Evolutionary conservation across 2,888 invertebrate genomes (phyloP).

Genomic region (Lepeophtheirus nordmannii): DNA sequence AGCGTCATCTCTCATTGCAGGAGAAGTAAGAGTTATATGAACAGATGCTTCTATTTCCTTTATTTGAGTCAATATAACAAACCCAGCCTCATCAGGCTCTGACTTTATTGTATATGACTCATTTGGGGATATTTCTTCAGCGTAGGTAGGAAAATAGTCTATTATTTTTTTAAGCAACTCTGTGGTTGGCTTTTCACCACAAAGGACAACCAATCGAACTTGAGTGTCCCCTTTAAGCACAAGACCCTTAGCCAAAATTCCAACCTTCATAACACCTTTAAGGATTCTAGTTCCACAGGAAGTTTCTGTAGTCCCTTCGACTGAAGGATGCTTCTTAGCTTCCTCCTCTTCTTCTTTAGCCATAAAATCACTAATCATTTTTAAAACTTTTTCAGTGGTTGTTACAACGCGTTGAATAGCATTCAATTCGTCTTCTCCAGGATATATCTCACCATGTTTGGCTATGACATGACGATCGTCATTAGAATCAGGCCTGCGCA

Average conservation of each 20-base stretch:
- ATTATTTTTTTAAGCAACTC: slow-evolving; percentile 50
- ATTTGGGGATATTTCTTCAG: slow-evolving; percentile 58
- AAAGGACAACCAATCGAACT: slow-evolving; percentile 83
- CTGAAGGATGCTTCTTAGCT: slow-evolving; percentile 25
- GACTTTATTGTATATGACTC: slow-evolving; percentile 33
- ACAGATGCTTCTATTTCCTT: slow-evolving; percentile 47
- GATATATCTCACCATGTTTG: slow-evolving; percentile 84
- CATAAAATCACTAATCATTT: slow-evolving; percentile 77
- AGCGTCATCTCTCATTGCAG: slow-evolving; percentile 45
- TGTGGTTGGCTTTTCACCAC: slow-evolving; percentile 51
- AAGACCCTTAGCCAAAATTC: slow-evolving; percentile 73
- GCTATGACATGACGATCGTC: slow-evolving; percentile 90
- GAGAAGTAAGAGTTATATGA: slow-evolving; percentile 77
- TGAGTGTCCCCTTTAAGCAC: slow-evolving; percentile 72
- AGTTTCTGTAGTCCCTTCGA: slow-evolving; percentile 1
- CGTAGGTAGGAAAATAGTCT: slow-evolving; percentile 45
- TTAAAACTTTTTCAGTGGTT: slow-evolving; percentile 81
- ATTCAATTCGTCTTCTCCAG: slow-evolving; percentile 46
- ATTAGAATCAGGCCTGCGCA: slow-evolving; percentile 68
- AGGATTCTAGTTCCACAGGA: slow-evolving; percentile 50
- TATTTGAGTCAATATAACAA: slow-evolving; percentile 57
- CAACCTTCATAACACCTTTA: slow-evolving; percentile 93
- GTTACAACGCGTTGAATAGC: slow-evolving; percentile 76
- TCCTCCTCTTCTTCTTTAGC: slow-evolving; percentile 43
- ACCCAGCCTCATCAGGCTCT: slow-evolving; percentile 70